Conservation (phyloP, 2,113 vertebrate genomes). For the Petrocephalus microphthalmus region DNA sequence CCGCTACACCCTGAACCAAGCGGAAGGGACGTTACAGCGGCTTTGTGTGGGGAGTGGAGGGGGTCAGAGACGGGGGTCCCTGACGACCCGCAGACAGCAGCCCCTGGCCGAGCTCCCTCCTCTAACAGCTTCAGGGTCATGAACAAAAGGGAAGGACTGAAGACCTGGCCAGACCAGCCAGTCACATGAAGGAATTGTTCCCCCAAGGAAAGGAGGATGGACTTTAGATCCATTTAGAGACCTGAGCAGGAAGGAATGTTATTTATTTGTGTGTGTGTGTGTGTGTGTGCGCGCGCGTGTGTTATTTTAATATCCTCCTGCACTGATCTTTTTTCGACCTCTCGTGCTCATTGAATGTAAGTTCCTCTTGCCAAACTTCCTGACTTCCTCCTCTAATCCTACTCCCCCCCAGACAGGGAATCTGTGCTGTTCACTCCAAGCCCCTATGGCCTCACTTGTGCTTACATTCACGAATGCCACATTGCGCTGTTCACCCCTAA, state of each 20-base stretch:
- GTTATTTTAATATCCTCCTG: slow-evolving; percentile 46
- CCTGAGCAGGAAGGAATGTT: slow-evolving; percentile 21
- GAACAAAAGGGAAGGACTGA: not conserved
- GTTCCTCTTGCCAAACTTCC: slow-evolving; percentile 35
- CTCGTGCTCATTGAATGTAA: slow-evolving; percentile 56
- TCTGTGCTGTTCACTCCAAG: slow-evolving; percentile 40
- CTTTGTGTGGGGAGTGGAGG: not conserved
- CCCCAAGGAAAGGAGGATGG: not conserved
- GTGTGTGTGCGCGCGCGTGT: slow-evolving; percentile 24
- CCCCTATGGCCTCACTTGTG: slow-evolving; percentile 64
- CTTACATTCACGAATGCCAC: slow-evolving; percentile 72
- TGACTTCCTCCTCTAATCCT: slow-evolving; percentile 31
- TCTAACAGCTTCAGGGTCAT: not conserved
- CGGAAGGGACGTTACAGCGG: slow-evolving; percentile 27
- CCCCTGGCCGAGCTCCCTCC: not conserved
- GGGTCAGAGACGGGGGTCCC: not conserved
- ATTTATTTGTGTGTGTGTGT: slow-evolving; percentile 50
- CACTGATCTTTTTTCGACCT: slow-evolving; percentile 21
- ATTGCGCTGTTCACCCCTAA: slow-evolving; percentile 60
- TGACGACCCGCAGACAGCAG: not conserved
- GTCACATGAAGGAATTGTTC: not conserved
- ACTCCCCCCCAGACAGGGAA: not conserved
- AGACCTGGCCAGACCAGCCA: not conserved
- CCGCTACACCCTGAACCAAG: slow-evolving; percentile 31
- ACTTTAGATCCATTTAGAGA: not conserved